These are phyloP conservation scores for Drosophila monieri DNA, from an alignment of 2,888 invertebrate genomes.

Conservation along the genomic window DNA sequence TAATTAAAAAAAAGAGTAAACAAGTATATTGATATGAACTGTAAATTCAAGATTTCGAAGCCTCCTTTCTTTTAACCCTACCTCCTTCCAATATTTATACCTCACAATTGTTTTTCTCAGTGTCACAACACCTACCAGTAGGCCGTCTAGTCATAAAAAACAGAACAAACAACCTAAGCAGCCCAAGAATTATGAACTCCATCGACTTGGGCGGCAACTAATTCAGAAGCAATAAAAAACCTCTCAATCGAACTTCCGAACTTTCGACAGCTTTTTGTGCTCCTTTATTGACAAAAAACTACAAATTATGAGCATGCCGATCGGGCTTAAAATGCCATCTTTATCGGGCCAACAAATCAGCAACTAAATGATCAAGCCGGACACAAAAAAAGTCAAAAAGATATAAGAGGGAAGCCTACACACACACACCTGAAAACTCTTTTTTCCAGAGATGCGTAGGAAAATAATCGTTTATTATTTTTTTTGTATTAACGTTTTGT, in stretches of 20 bases:
- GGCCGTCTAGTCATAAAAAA: constrained; percentile 34
- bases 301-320: constrained; percentile 74
- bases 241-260: constrained; percentile 66
- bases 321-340: constrained; percentile 51
- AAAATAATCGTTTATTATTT: constrained; percentile 13
- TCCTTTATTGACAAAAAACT: constrained; percentile 41
- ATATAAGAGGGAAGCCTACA: constrained; percentile 27
- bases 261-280: constrained; percentile 56
- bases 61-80: too few species aligned
- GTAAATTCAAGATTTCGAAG: background rate
- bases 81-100: background rate
- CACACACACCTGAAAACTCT: constrained; percentile 11
- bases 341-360: constrained; percentile 34
- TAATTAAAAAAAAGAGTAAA: too few species aligned
- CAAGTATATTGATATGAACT: background rate
- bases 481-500: constrained; percentile 28
- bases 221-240: constrained; percentile 55
- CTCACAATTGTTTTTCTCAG: background rate
- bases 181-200: constrained; percentile 37
- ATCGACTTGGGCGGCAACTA: constrained; percentile 40
- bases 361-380: constrained; percentile 36
- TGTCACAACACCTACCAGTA: constrained; percentile 13
- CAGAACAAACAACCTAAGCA: constrained; percentile 28
- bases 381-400: constrained; percentile 15
- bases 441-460: constrained; percentile 21